A percentile compares a stretch with the other conserved stretches of the same genome.
phyloP scores from a whole-genome alignment of 1,140 invertebrate species.

The Dufourea novaeangliae region DNA sequence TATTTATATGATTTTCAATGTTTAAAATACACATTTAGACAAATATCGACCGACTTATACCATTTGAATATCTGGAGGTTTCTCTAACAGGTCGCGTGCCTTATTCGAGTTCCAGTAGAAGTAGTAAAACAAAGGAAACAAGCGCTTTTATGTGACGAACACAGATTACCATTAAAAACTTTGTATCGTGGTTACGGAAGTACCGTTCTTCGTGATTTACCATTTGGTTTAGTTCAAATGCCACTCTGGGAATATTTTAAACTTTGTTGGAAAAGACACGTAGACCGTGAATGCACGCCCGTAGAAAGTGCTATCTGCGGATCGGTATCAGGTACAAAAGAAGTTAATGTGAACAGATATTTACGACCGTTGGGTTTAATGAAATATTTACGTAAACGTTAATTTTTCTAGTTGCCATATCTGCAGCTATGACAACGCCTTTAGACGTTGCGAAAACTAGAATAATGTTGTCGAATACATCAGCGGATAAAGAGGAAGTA shows the following conservation, averaged over 20 bases:
- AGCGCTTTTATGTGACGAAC: constrained; percentile 82
- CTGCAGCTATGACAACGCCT: constrained; percentile 94
- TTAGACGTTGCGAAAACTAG: constrained; percentile 98
- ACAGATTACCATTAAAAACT: constrained; percentile 81
- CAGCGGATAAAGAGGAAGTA: constrained; percentile 70
- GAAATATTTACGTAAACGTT: background rate
- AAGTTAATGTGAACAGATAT: background rate
- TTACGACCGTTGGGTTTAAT: background rate
- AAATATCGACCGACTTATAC: background rate
- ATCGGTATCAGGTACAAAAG: constrained; percentile 86
- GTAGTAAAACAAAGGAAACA: constrained; percentile 97
- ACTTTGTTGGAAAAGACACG: constrained; percentile 80
- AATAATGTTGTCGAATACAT: constrained; percentile 89
- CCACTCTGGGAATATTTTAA: constrained; percentile 97
- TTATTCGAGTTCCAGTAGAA: constrained; percentile 97
- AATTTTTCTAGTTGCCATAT: constrained; percentile 85
- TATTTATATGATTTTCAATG: no score
- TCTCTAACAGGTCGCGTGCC: constrained; percentile 88
- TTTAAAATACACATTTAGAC: background rate
- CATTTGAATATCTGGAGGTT: background rate
- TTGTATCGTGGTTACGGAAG: constrained; percentile 95
- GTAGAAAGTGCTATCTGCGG: constrained; percentile 92
- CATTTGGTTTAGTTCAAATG: constrained; percentile 97
- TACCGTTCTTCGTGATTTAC: constrained; percentile 95
- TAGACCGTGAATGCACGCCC: constrained; percentile 82